Evolutionary conservation across 2,113 vertebrate species (phyloP).

Genomic region (Laticauda laticaudata): DNA sequence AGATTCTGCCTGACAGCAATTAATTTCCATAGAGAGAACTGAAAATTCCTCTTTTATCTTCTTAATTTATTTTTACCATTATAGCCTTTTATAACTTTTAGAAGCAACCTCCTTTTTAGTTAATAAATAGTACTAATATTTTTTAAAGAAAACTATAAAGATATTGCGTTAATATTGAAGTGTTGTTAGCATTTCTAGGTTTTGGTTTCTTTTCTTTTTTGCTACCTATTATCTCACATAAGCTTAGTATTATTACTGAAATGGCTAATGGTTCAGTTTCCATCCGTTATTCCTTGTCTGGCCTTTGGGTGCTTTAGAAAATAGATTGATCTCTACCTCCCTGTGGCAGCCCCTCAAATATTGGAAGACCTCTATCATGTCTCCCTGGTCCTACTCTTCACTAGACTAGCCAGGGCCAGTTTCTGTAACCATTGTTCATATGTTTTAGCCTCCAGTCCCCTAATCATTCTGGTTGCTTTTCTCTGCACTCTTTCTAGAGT

Average conservation of each 20-base stretch:
- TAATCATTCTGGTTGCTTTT: no score
- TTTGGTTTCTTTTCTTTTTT: neutral
- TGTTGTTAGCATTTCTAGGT: neutral
- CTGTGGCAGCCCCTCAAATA: no score
- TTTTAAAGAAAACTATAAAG: neutral
- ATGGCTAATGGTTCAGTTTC: neutral
- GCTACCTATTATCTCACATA: neutral
- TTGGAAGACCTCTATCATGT: no score
- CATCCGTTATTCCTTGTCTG: no score
- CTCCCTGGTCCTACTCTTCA: no score
- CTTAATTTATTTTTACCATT: neutral
- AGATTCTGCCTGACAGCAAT: neutral
- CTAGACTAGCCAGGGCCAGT: no score
- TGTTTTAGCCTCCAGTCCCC: no score
- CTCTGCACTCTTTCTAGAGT: no score
- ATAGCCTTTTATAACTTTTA: neutral
- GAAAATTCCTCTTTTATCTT: neutral
- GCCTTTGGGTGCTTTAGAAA: no score
- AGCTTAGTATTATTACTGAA: neutral
- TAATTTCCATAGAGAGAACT: neutral
- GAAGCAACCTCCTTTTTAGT: neutral
- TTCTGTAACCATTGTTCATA: no score
- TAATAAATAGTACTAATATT: neutral
- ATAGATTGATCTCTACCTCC: no score
- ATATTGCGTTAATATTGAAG: neutral